Conservation (phyloP, 2,888 invertebrate species). For the Octodonta nipae region DNA sequence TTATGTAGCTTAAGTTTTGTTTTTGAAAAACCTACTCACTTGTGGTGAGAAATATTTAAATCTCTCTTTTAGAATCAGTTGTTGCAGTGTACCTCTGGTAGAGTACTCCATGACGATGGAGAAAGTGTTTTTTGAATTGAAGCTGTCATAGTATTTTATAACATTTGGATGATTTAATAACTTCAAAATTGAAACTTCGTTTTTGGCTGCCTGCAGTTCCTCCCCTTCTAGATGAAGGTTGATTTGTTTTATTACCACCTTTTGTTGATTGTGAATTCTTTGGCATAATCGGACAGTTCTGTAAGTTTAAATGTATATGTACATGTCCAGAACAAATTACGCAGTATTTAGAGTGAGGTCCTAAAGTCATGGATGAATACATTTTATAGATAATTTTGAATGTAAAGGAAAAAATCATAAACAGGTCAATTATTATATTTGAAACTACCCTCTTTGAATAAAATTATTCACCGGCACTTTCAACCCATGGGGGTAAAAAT, state of each 20-base stretch:
- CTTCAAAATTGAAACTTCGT: conserved; percentile 59
- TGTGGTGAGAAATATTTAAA: conserved; percentile 44
- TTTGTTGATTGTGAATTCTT: conserved; percentile 40
- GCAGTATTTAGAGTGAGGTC: no score
- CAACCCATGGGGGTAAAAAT: no score
- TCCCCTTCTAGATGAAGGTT: conserved; percentile 47
- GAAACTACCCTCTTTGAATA: no score
- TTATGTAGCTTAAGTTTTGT: no score
- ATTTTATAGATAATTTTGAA: no score
- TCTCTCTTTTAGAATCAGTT: conserved; percentile 44
- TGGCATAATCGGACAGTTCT: conserved; percentile 47
- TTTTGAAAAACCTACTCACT: no score
- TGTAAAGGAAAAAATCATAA: no score
- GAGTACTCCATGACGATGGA: conserved; percentile 83
- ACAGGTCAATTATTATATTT: no score
- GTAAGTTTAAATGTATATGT: no score
- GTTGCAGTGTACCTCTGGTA: conserved; percentile 60
- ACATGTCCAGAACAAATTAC: no score
- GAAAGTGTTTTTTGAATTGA: conserved; percentile 44
- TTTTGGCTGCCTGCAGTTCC: conserved; percentile 45
- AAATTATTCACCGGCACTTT: no score
- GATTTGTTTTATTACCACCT: conserved; percentile 61
- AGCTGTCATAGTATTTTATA: conserved; percentile 58
- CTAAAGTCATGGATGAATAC: no score
- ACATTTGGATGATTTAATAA: conserved; percentile 61